phyloP scores from a whole-genome alignment of 1,140 invertebrate genomes.

The Ylistrum balloti region DNA sequence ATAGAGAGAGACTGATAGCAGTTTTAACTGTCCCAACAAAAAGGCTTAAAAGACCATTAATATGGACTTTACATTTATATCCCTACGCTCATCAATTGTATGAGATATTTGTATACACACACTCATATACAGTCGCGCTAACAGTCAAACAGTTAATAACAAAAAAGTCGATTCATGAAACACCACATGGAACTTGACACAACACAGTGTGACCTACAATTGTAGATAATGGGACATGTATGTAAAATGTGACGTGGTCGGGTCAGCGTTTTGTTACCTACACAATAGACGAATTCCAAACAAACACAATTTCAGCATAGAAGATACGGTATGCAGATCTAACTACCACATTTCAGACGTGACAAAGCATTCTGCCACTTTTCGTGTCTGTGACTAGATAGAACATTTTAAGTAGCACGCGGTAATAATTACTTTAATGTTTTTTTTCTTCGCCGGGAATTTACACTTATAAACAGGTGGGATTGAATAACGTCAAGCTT shows the following conservation, averaged over 20 bases:
- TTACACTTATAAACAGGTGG: neutral
- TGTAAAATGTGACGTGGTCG: neutral
- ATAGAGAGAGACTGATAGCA: no score
- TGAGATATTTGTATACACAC: neutral
- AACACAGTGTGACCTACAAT: neutral
- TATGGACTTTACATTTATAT: neutral
- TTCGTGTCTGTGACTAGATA: neutral
- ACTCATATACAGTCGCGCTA: neutral
- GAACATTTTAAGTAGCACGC: neutral
- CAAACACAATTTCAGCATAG: neutral
- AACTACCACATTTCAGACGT: neutral
- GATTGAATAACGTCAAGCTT: neutral
- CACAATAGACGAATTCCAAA: neutral
- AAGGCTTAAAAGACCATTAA: no score
- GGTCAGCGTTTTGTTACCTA: neutral
- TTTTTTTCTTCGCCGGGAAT: neutral
- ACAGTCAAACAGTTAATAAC: neutral
- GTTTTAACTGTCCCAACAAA: neutral
- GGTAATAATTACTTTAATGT: neutral
- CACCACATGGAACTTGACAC: neutral
- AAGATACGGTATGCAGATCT: neutral
- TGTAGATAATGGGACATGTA: neutral
- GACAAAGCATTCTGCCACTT: conserved; percentile 16
- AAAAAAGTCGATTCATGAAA: conserved; percentile 28
- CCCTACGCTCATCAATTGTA: neutral